Evolutionary conservation across 2,797 vertebrate species (phyloP).

Genomic region (Gallinago nigripennis): DNA sequence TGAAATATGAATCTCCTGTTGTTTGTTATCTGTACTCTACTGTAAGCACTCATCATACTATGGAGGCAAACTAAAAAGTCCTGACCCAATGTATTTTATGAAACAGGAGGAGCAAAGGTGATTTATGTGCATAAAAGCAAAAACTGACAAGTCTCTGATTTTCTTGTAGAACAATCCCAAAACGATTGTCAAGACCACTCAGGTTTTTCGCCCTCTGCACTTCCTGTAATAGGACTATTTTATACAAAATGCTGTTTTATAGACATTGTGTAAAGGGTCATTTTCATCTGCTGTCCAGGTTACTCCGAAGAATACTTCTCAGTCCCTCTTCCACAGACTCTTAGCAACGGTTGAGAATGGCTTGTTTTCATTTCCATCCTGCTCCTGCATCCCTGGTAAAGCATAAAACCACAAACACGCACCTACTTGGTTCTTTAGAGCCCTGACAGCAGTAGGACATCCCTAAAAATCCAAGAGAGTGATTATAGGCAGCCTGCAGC

Average conservation of each 20-base stretch:
- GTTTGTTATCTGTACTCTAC: neutral
- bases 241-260: slow-evolving; percentile 5
- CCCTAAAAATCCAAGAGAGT: neutral
- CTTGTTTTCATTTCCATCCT: neutral
- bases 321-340: neutral
- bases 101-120: slow-evolving; percentile 49
- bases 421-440: neutral
- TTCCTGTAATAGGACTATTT: slow-evolving; percentile 10
- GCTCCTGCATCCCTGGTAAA: neutral
- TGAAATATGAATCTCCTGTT: neutral
- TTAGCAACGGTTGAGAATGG: neutral
- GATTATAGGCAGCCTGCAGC: neutral
- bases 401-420: neutral
- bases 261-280: neutral
- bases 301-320: neutral
- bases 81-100: neutral
- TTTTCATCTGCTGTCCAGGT: slow-evolving; percentile 5
- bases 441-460: neutral
- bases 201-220: neutral
- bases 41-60: neutral
- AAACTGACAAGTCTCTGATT: slow-evolving; percentile 55
- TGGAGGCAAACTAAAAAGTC: neutral
- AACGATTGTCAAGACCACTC: slow-evolving; percentile 11
- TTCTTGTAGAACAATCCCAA: slow-evolving; percentile 46
- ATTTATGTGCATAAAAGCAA: slow-evolving; percentile 59